Conservation (phyloP, 1,140 invertebrate species). For the Pogonomyrmex californicus region DNA sequence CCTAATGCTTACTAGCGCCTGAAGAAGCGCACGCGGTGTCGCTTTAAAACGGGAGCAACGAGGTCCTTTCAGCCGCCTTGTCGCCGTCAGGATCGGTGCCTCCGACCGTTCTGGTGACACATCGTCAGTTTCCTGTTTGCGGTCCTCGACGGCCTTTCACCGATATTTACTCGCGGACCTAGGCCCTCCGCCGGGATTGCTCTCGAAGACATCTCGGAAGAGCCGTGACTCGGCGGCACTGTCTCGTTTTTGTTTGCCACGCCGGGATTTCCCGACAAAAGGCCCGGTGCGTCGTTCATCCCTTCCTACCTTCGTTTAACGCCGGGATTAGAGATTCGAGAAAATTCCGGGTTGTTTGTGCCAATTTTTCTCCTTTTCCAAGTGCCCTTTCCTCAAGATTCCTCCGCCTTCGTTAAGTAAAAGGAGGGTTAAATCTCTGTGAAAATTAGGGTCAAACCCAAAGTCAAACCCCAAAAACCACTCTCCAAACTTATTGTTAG, state of each 20-base stretch:
- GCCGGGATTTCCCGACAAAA: slow-evolving; percentile 73
- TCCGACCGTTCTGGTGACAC: slow-evolving; percentile 51
- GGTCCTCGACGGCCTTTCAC: slow-evolving; percentile 57
- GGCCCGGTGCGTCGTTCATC: slow-evolving; percentile 45
- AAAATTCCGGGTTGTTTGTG: slow-evolving; percentile 61
- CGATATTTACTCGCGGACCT: slow-evolving; percentile 73
- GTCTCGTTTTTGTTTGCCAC: slow-evolving; percentile 76
- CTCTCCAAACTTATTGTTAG: slow-evolving; percentile 9
- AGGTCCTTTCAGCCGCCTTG: slow-evolving; percentile 64
- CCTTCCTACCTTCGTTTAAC: background rate
- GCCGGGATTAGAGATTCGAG: slow-evolving; percentile 50
- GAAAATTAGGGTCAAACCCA: slow-evolving; percentile 31
- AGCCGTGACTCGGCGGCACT: slow-evolving; percentile 65
- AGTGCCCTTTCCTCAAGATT: background rate
- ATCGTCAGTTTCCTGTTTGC: slow-evolving; percentile 61
- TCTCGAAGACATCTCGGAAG: slow-evolving; percentile 71
- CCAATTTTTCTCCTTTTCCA: slow-evolving; percentile 68
- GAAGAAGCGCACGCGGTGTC: slow-evolving; percentile 60
- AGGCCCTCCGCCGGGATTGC: slow-evolving; percentile 53
- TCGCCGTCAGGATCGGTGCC: slow-evolving; percentile 50
- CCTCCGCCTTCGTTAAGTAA: background rate
- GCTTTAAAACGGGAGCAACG: slow-evolving; percentile 80
- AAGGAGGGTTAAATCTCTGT: background rate
- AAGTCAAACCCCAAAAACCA: slow-evolving; percentile 35
- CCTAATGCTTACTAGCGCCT: slow-evolving; percentile 19